Percentiles rank a stretch among this genome's conserved stretches.
These are phyloP conservation scores for Heliconius ethilla DNA, from an alignment of 2,888 invertebrate genomes.

Conservation along the genomic window DNA sequence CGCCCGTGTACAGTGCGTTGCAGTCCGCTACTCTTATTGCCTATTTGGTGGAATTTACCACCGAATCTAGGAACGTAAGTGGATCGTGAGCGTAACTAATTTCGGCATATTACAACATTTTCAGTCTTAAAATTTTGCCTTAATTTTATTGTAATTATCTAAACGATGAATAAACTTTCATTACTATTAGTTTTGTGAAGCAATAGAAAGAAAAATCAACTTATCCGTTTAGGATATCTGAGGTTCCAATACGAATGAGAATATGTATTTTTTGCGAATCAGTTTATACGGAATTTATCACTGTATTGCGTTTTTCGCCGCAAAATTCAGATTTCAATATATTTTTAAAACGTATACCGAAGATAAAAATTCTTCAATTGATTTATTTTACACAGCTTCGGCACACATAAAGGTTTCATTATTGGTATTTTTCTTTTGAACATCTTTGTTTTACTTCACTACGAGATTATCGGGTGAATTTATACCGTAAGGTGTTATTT, in stretches of 20 bases:
- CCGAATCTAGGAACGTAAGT: conserved; percentile 54
- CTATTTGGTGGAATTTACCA: conserved; percentile 73
- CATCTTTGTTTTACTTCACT: conserved; percentile 9
- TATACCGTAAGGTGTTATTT: neutral
- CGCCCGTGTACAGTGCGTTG: conserved; percentile 61
- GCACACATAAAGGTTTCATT: neutral
- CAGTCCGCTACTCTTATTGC: conserved; percentile 52
- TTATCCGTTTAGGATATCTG: neutral
- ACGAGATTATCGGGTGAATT: conserved; percentile 1
- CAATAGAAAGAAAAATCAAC: neutral
- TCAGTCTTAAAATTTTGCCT: conserved; percentile 18
- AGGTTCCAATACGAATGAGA: neutral
- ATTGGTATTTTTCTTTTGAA: conserved; percentile 9
- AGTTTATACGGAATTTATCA: neutral
- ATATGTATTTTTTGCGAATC: neutral
- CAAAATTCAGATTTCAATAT: conserved; percentile 9
- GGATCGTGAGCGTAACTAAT: conserved; percentile 50
- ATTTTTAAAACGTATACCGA: conserved; percentile 5
- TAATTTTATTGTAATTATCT: neutral
- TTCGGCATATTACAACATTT: conserved; percentile 46
- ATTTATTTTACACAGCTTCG: conserved; percentile 9
- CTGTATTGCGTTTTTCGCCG: neutral
- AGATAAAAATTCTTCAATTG: conserved; percentile 19
- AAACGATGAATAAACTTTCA: neutral
- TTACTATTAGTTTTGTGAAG: neutral